Conservation (phyloP, 1,140 invertebrate species). For the Galendromus occidentalis region DNA sequence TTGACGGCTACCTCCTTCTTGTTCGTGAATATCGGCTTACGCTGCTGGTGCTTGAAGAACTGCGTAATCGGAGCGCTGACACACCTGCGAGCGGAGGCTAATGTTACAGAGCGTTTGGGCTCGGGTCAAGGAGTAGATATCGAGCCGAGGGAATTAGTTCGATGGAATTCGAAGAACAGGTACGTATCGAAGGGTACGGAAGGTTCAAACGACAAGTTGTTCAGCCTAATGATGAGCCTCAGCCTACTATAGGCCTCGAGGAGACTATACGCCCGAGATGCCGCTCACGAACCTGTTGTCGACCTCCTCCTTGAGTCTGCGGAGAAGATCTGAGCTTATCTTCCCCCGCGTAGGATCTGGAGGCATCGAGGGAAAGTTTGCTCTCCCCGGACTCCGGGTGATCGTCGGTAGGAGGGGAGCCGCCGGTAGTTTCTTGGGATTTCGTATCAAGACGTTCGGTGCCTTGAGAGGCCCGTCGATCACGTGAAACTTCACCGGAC, state of each 20-base stretch:
- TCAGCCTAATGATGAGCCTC: no score
- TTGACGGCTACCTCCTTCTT: slow-evolving; percentile 8
- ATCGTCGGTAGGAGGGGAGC: background rate
- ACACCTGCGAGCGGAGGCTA: background rate
- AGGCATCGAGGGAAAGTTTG: no score
- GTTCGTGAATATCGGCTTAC: slow-evolving; percentile 4
- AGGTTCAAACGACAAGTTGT: no score
- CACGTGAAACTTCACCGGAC: background rate
- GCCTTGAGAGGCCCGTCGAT: background rate
- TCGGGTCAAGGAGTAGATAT: no score
- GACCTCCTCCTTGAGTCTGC: background rate
- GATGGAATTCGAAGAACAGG: no score
- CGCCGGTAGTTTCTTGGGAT: background rate
- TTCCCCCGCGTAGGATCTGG: slow-evolving; percentile 6
- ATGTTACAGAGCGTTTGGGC: no score
- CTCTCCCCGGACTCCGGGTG: background rate
- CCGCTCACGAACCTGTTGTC: background rate
- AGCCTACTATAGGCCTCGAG: no score
- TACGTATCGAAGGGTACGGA: no score
- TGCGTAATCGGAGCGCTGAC: background rate
- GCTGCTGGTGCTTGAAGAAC: background rate
- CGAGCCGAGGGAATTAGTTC: no score
- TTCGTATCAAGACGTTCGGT: background rate
- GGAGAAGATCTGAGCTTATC: slow-evolving; percentile 5
- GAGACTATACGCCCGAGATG: no score